A percentile compares a stretch with the other conserved stretches of the same genome.
Evolutionary conservation across 2,888 invertebrate species (phyloP).

Genomic region (Rotaria magnacalcarata): DNA sequence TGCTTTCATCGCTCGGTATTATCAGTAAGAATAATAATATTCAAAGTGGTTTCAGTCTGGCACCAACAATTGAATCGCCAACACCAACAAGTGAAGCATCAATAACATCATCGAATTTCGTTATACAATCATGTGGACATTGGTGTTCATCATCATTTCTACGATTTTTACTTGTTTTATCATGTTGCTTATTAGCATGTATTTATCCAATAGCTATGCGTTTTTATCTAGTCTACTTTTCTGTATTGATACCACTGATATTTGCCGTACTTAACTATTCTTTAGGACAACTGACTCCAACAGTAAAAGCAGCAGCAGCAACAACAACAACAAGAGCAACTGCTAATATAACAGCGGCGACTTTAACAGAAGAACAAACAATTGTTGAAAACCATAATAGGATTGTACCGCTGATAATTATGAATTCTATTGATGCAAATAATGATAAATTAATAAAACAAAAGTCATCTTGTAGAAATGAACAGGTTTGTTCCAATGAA

Average conservation of each 20-base stretch:
- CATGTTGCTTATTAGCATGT: not conserved
- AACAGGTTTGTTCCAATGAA: not conserved
- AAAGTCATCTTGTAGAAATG: not conserved
- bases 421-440: too few species aligned
- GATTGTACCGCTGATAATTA: too few species aligned
- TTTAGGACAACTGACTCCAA: not conserved
- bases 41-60: not conserved
- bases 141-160: constrained; percentile 15
- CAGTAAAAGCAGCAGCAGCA: not conserved
- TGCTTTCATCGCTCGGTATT: constrained; percentile 2
- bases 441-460: not conserved
- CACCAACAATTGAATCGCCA: not conserved
- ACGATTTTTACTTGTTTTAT: constrained; percentile 9
- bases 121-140: not conserved
- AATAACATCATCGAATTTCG: not conserved
- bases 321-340: too few species aligned
- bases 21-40: not conserved
- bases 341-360: too few species aligned
- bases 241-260: not conserved
- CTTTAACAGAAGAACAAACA: too few species aligned
- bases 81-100: not conserved
- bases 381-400: too few species aligned
- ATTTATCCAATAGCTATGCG: constrained; percentile 24
- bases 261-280: constrained; percentile 27
- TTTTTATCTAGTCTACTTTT: constrained; percentile 30